These are phyloP conservation scores for Fulica atra DNA, from an alignment of 2,113 vertebrate genomes.

Conservation along the genomic window DNA sequence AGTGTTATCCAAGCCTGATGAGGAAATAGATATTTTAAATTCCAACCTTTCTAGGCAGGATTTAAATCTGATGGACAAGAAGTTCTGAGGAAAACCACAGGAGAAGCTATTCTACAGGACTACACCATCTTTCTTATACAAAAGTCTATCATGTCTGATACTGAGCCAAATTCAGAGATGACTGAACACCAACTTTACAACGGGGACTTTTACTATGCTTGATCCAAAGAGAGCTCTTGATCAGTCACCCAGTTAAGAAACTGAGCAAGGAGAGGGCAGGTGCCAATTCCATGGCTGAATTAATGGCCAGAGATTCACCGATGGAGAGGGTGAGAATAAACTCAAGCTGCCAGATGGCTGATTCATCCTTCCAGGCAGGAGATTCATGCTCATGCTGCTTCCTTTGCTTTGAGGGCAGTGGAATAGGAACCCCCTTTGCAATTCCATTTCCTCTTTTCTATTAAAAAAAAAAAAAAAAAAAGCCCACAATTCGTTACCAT, in stretches of 20 bases:
- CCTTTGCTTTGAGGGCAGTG: neutral
- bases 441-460: neutral
- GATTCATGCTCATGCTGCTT: neutral
- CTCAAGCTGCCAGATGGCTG: constrained; percentile 23
- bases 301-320: neutral
- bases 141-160: neutral
- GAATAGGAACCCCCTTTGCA: neutral
- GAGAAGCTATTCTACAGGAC: neutral
- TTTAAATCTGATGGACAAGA: neutral
- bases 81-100: neutral
- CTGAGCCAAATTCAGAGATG: neutral
- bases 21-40: neutral
- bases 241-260: neutral
- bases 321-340: neutral
- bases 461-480: neutral
- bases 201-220: neutral
- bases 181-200: constrained; percentile 3
- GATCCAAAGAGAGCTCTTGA: neutral
- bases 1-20: neutral
- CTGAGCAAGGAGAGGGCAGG: neutral
- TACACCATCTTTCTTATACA: neutral
- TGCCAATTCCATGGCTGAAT: neutral
- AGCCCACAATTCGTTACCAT: neutral
- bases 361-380: constrained; percentile 46
- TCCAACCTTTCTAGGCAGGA: neutral